A percentile compares a stretch with the other conserved stretches of the same genome.
Conservation (phyloP, 1,140 invertebrate genomes). For the Pseudomyrmex flavicornis region DNA sequence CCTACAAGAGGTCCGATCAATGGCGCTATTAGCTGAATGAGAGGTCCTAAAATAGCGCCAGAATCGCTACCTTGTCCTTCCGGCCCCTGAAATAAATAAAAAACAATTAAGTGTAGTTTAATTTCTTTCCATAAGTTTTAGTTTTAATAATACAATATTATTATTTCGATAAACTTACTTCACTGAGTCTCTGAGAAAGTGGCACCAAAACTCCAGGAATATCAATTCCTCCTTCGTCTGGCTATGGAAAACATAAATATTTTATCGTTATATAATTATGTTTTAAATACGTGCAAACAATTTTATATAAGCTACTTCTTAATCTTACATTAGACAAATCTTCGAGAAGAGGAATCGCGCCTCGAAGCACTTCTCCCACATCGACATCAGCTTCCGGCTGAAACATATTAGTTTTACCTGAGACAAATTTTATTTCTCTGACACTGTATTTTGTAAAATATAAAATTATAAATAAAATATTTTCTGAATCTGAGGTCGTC, state of each 20-base stretch:
- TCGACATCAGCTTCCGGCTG: constrained; percentile 81
- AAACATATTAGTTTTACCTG: constrained; percentile 48
- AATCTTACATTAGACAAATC: constrained; percentile 79
- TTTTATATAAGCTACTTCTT: background rate
- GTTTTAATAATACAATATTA: background rate
- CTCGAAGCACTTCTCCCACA: constrained; percentile 75
- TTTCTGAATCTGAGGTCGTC: background rate
- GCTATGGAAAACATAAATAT: constrained; percentile 67
- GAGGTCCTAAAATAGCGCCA: constrained; percentile 77
- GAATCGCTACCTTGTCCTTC: constrained; percentile 79
- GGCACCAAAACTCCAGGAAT: constrained; percentile 78
- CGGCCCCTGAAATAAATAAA: constrained; percentile 71
- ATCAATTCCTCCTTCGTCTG: constrained; percentile 73
- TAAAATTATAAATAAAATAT: background rate
- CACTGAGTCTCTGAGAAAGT: constrained; percentile 74
- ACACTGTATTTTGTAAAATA: background rate
- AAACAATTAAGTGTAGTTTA: background rate
- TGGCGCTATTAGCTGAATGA: constrained; percentile 77
- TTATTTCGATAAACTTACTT: constrained; percentile 69
- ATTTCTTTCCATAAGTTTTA: background rate
- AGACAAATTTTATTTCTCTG: background rate
- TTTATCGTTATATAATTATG: background rate
- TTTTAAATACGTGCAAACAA: constrained; percentile 20
- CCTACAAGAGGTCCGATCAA: constrained; percentile 79
- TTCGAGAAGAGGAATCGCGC: constrained; percentile 79